Base-by-base conservation (phyloP, 2,888 invertebrate genomes). In the Embidobia sp. region DNA sequence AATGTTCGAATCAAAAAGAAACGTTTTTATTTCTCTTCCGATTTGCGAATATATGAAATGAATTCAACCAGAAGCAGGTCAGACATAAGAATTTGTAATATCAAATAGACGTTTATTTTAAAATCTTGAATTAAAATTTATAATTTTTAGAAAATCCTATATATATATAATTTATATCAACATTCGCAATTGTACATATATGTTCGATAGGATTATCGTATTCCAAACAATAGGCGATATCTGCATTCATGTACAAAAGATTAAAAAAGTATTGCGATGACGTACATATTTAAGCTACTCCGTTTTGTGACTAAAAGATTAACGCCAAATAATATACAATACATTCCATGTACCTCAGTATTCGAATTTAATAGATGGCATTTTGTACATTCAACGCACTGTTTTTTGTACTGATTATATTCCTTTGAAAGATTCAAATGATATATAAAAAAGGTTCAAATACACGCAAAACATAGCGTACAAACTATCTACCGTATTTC, bases 1-100 rank as follows among this genome's bases (percentile, higher is more conserved):
- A 7, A 31, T n/a, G 18, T 33, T 59, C 26, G 42, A 1, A 42
- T 69, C 31, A 57, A 37, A 33, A 29, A 46, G 27, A 55, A 55
- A 44, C 27, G 13, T 66, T 29, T 66, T 64, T 66, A 33, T 66
- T 55, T 66, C 40, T 35, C 37, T 37, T 7, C 22, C 27, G 55
- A 53, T 46, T 35, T 15, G 53, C 16, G 31, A 53, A 64, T 64
- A 44, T 53, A 42, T 44, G 27, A 35, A 61, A 37, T 37, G 49
- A 63, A 49, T 13, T 40, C 49, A 63, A 48, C 15, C 35, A 2
- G 15, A 13, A 33, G 16, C 35, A 11, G 19, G 37, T 48, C 48
- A 10, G 18, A 48, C 18, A 27, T 27, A 29, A 40, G 8, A 49
- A 49, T 63, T 26, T 8, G 16, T n/a, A n/a, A n/a, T n/a, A n/a